Evolutionary conservation across 2,888 invertebrate genomes (phyloP), one percentile per base, ranked within the genome.

Genomic region (Aelia acuminata): DNA sequence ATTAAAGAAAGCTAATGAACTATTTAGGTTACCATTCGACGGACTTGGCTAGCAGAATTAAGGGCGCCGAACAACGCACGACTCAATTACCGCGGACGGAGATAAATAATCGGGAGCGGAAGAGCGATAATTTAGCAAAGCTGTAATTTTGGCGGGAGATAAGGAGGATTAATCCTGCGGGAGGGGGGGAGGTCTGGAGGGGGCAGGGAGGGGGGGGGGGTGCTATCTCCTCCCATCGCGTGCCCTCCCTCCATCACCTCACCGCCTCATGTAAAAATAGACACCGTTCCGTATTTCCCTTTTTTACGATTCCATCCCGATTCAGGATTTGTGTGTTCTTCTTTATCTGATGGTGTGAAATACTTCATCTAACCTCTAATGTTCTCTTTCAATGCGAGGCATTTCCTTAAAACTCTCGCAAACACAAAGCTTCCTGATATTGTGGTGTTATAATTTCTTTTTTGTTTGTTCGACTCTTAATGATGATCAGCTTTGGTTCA

Each of bases 141-240:
- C 87, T 87, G 87, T 87, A 87, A 87, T 87, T 87, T 87, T 53
- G 35, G 49, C 26, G 47, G 43, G 53, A 75, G 87, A 87, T 87
- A 87, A 87, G 87, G 48, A 75, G 53, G 87, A 57, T 87, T 87
- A 75, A 70, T 75, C 31, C 70, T 7, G 80, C 80, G 80, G 80
- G 0, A 13, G 39, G 8, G 75, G 70, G 3, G 22, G 75, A n/a
- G n/a, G n/a, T n/a, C n/a, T n/a, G n/a, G n/a, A n/a, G n/a, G n/a
- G n/a, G n/a, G n/a, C n/a, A n/a, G n/a, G n/a, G n/a, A n/a, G n/a
- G n/a, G 31, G 39, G 8, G 75, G 70, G 3, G 22, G 75, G 75
- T 43, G 43, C 43, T 80, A 39, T 80, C 43, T 39, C 43, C 43
- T 22, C 43, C 35, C 43, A 47, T 80, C 43, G 80, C 80, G 80